These are phyloP conservation scores for Diarsia rubi DNA, from an alignment of 2,888 invertebrate species.

Conservation along the genomic window DNA sequence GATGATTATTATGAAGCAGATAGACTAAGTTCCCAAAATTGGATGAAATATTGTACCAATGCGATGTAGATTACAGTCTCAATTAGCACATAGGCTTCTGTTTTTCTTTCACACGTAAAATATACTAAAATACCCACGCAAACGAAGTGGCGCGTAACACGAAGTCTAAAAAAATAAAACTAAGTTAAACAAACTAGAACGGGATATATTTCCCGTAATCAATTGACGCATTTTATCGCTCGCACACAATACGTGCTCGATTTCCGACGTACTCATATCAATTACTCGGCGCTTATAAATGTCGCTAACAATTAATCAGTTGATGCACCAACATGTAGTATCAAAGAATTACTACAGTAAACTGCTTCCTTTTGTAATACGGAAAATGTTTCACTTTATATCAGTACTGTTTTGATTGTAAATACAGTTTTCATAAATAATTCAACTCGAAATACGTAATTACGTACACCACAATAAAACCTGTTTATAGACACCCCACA, in stretches of 20 bases:
- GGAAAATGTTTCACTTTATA: not conserved
- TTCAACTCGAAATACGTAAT: too few relatives aligned
- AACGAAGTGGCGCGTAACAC: too few relatives aligned
- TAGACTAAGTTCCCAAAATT: not conserved
- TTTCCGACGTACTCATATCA: conserved; percentile 19
- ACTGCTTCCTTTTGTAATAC: conserved; percentile 11
- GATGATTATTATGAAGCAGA: not conserved
- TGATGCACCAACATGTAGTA: conserved; percentile 32
- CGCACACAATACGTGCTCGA: conserved; percentile 20
- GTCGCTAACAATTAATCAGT: conserved; percentile 37
- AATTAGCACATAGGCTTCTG: too few relatives aligned
- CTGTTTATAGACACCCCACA: too few relatives aligned
- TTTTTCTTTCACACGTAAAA: too few relatives aligned
- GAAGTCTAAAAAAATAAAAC: not conserved
- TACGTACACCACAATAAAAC: too few relatives aligned
- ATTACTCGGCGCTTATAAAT: conserved; percentile 27
- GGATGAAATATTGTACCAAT: too few relatives aligned
- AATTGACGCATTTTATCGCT: conserved; percentile 25
- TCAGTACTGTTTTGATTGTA: not conserved
- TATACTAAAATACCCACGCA: too few relatives aligned
- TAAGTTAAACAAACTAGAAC: not conserved
- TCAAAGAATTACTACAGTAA: conserved; percentile 1
- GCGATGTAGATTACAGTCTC: too few relatives aligned
- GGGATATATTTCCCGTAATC: conserved; percentile 3
- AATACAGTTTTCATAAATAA: not conserved